phyloP scores from a whole-genome alignment of 2,888 invertebrate genomes.

The Nomada goodeniana region DNA sequence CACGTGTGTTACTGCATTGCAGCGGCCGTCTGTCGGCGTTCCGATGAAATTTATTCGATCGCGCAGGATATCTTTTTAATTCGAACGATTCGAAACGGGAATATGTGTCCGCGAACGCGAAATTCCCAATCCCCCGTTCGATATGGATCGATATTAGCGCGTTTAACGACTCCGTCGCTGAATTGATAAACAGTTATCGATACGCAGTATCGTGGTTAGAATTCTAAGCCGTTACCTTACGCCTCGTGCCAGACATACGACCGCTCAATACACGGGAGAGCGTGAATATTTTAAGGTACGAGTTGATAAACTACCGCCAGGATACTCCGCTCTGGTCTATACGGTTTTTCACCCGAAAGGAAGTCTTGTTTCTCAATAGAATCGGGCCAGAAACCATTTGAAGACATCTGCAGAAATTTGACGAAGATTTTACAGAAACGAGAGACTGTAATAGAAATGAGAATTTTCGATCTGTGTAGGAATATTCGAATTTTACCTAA shows the following conservation, averaged over 20 bases:
- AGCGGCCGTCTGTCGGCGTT: neutral
- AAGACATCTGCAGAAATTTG: too few species aligned
- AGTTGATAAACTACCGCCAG: too few species aligned
- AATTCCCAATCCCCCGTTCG: conserved; percentile 24
- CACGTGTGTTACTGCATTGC: neutral
- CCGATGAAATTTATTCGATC: neutral
- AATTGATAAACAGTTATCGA: conserved; percentile 46
- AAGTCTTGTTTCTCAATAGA: neutral
- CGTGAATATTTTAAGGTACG: conserved; percentile 27
- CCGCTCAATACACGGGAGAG: conserved; percentile 21
- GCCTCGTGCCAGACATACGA: conserved; percentile 19
- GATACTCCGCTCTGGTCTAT: too few species aligned
- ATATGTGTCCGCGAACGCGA: neutral
- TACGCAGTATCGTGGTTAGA: conserved; percentile 18
- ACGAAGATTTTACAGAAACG: too few species aligned
- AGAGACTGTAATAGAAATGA: too few species aligned
- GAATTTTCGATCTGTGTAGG: too few species aligned
- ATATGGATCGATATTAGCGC: conserved; percentile 24
- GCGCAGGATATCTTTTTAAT: neutral
- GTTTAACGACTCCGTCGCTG: conserved; percentile 5
- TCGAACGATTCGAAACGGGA: neutral
- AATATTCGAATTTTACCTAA: too few species aligned
- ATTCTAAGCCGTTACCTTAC: conserved; percentile 47
- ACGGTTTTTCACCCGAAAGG: neutral
- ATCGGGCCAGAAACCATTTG: too few species aligned